Conservation (phyloP, 1,140 invertebrate species). For the honey bee (Apis mellifera) region DNA sequence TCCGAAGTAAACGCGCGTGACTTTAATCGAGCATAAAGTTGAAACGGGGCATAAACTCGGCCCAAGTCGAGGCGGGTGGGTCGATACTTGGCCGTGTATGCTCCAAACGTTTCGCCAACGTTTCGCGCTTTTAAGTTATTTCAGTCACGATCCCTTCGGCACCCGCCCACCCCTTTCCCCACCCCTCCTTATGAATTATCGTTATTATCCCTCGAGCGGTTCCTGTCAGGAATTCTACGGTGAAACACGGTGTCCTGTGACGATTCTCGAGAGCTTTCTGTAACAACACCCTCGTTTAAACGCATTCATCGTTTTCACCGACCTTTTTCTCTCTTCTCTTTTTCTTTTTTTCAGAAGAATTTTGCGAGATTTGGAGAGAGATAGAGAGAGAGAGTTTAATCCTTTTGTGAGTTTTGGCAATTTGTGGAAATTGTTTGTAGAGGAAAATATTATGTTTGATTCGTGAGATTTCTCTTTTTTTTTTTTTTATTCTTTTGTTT, state of each 20-base stretch:
- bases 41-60: slow-evolving; percentile 51
- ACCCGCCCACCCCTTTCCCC: background rate
- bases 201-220: slow-evolving; percentile 40
- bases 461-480: no score
- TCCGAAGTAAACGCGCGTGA: slow-evolving; percentile 51
- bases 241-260: slow-evolving; percentile 5
- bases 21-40: slow-evolving; percentile 57
- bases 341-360: background rate
- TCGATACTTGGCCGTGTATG: slow-evolving; percentile 23
- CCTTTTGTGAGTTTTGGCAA: background rate
- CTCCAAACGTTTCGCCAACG: background rate
- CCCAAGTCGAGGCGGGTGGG: background rate
- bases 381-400: background rate
- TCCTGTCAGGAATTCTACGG: slow-evolving; percentile 15
- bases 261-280: background rate
- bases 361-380: background rate
- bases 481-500: no score
- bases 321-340: background rate
- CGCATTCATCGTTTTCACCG: background rate
- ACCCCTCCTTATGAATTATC: slow-evolving; percentile 30
- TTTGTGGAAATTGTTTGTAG: background rate
- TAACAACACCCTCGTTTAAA: slow-evolving; percentile 5
- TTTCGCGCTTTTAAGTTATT: slow-evolving; percentile 49
- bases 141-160: slow-evolving; percentile 28
- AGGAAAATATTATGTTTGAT: no score